These are phyloP conservation scores for Apodemia arnacis DNA, from an alignment of 2,888 invertebrate genomes.

Conservation along the genomic window DNA sequence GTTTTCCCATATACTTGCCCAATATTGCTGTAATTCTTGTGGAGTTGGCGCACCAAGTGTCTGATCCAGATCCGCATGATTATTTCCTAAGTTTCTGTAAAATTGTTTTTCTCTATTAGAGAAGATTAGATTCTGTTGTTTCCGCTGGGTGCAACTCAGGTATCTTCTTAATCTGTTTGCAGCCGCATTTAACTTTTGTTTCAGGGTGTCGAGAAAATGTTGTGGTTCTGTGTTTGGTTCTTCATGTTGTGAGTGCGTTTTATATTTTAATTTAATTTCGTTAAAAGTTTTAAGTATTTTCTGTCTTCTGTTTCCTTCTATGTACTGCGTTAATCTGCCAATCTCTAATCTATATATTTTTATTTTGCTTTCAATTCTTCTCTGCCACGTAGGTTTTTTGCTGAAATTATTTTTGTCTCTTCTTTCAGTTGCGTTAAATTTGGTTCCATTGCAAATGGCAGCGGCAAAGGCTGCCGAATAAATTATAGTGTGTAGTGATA, in stretches of 20 bases:
- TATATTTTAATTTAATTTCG: slow-evolving; percentile 31
- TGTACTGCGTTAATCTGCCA: slow-evolving; percentile 46
- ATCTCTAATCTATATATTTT: slow-evolving; percentile 44
- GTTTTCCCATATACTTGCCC: too few relatives aligned
- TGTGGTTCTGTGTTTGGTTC: slow-evolving; percentile 23
- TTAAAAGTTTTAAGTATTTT: slow-evolving; percentile 34
- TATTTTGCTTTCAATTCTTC: slow-evolving; percentile 49
- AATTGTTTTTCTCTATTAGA: slow-evolving; percentile 57
- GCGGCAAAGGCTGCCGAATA: slow-evolving; percentile 38
- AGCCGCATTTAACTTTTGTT: slow-evolving; percentile 47
- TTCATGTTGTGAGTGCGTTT: slow-evolving; percentile 47
- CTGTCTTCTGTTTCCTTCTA: slow-evolving; percentile 40
- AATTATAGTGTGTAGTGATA: slow-evolving; percentile 23
- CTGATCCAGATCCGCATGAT: neutral
- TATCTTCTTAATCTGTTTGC: slow-evolving; percentile 51
- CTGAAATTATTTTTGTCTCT: neutral
- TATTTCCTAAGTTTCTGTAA: slow-evolving; percentile 33
- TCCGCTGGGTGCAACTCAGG: slow-evolving; percentile 48
- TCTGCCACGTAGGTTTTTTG: slow-evolving; percentile 59
- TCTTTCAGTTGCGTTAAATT: neutral
- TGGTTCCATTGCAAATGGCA: slow-evolving; percentile 23
- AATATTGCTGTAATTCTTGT: slow-evolving; percentile 45
- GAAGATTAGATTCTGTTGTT: slow-evolving; percentile 60
- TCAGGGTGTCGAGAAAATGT: slow-evolving; percentile 49
- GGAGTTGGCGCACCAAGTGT: neutral